These are phyloP conservation scores for Epirrita christyi DNA, from an alignment of 2,888 invertebrate genomes.

Conservation along the genomic window DNA sequence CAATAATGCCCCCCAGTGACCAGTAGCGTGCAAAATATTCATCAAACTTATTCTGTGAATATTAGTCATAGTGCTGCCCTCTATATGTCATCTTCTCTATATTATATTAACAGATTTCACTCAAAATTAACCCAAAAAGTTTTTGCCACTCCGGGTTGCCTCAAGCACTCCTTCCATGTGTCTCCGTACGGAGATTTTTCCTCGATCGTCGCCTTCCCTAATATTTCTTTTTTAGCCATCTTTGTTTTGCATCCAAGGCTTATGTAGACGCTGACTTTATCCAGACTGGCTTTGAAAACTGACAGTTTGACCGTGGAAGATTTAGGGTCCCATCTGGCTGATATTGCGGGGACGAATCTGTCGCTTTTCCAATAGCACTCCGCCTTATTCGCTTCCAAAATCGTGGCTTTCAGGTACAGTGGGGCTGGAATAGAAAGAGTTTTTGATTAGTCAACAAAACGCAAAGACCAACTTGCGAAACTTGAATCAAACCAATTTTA, in stretches of 20 bases:
- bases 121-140: conserved; percentile 86
- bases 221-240: conserved; percentile 87
- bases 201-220: conserved; percentile 88
- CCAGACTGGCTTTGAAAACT: conserved; percentile 86
- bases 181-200: conserved; percentile 84
- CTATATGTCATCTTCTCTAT: too few species aligned
- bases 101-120: conserved; percentile 51
- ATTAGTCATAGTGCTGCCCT: conserved; percentile 26
- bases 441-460: too few species aligned
- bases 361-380: conserved; percentile 89
- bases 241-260: conserved; percentile 88
- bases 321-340: conserved; percentile 90
- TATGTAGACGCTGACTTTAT: conserved; percentile 87
- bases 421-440: conserved; percentile 78
- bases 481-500: too few species aligned
- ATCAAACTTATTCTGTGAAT: neutral
- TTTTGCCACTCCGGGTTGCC: conserved; percentile 82
- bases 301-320: conserved; percentile 86
- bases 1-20: conserved; percentile 1
- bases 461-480: too few species aligned
- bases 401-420: conserved; percentile 91
- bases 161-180: conserved; percentile 86
- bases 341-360: conserved; percentile 89
- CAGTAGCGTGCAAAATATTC: conserved; percentile 11
- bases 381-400: conserved; percentile 87